Evolutionary conservation across 1,140 invertebrate genomes (phyloP).

Genomic region (Acromyrmex charruanus): DNA sequence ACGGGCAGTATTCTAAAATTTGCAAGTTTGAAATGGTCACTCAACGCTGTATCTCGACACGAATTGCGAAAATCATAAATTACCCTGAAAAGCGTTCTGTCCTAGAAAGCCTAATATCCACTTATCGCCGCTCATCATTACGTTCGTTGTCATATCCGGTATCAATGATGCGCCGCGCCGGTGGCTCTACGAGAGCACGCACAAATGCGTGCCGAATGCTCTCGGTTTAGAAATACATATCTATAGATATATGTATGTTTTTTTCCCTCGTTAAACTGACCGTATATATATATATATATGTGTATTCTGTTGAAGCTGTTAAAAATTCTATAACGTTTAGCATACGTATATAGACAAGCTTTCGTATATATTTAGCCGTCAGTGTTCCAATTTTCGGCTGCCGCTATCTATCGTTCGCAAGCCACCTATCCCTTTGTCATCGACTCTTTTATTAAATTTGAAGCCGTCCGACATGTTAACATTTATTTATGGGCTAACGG

Average conservation of each 20-base stretch:
- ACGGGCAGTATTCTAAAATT: conserved; percentile 8
- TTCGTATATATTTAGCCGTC: conserved; percentile 42
- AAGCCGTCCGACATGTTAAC: conserved; percentile 34
- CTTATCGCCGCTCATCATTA: conserved; percentile 60
- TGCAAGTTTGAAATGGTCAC: conserved; percentile 1
- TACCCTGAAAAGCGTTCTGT: conserved; percentile 50
- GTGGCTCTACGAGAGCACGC: too few species aligned
- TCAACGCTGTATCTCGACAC: background rate
- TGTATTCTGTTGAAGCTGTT: background rate
- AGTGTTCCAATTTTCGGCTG: conserved; percentile 34
- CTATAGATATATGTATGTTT: too few species aligned
- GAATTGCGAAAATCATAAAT: conserved; percentile 62
- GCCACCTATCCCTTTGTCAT: conserved; percentile 38
- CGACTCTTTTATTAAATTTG: conserved; percentile 58
- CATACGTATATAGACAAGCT: conserved; percentile 4
- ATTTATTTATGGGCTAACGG: conserved; percentile 58
- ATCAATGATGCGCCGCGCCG: background rate
- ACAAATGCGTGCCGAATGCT: too few species aligned
- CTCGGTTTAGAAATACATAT: too few species aligned
- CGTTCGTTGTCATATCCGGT: conserved; percentile 52
- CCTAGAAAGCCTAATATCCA: conserved; percentile 60
- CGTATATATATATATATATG: too few species aligned
- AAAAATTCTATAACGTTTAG: conserved; percentile 41
- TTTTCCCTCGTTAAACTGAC: too few species aligned
- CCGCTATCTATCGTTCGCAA: conserved; percentile 28